Conservation (phyloP, 2,113 vertebrate genomes). For the Chloropsis cyanopogon region DNA sequence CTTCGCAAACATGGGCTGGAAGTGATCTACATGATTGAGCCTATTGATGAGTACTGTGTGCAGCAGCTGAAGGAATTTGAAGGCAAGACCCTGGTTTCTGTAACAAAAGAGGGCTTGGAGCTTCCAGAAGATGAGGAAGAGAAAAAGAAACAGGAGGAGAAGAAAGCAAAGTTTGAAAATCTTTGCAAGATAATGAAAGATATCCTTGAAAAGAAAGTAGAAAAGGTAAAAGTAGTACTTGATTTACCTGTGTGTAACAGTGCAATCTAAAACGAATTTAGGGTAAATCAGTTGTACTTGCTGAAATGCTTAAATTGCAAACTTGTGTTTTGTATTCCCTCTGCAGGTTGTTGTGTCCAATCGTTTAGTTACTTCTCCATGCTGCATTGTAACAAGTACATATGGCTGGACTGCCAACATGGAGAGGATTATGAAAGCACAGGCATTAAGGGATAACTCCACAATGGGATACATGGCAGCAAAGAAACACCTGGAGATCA, state of each 20-base stretch:
- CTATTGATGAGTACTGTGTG: slow-evolving; percentile 84
- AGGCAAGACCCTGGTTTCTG: slow-evolving; percentile 83
- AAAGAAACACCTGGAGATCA: slow-evolving; percentile 83
- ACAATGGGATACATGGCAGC: slow-evolving; percentile 88
- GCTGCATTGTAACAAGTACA: slow-evolving; percentile 79
- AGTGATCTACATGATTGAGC: slow-evolving; percentile 86
- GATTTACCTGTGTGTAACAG: rapidly evolving
- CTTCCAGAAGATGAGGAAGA: slow-evolving; percentile 86
- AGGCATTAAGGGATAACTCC: slow-evolving; percentile 81
- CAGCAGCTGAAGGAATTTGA: slow-evolving; percentile 86
- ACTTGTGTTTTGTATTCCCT: rapidly evolving
- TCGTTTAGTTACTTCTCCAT: slow-evolving; percentile 78
- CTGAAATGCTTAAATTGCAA: rapidly evolving
- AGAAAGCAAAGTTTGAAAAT: slow-evolving; percentile 81
- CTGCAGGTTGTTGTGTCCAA: slow-evolving; percentile 80
- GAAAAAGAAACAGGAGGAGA: slow-evolving; percentile 84
- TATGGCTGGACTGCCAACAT: slow-evolving; percentile 86
- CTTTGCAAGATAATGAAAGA: slow-evolving; percentile 88
- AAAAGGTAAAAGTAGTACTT: slow-evolving; percentile 66
- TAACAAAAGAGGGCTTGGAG: slow-evolving; percentile 84
- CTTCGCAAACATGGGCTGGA: slow-evolving; percentile 82
- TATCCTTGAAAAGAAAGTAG: slow-evolving; percentile 85
- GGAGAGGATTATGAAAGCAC: slow-evolving; percentile 86
- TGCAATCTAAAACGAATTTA: rapidly evolving
- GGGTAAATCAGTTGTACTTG: rapidly evolving